These are phyloP conservation scores for Nyctibius bracteatus DNA, from an alignment of 2,113 vertebrate genomes.

Conservation along the genomic window DNA sequence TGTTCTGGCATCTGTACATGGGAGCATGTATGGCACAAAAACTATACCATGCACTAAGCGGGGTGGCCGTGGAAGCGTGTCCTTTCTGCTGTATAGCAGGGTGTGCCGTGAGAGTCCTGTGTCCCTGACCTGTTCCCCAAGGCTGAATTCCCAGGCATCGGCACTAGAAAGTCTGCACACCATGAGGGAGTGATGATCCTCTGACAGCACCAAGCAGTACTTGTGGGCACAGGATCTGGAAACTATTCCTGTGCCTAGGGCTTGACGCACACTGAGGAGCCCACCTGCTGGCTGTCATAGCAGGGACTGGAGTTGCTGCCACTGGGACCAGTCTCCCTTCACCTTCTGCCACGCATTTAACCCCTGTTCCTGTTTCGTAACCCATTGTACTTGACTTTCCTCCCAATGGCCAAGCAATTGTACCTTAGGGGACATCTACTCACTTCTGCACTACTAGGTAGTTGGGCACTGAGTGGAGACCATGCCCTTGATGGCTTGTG, in stretches of 20 bases:
- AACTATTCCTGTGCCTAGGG: not conserved
- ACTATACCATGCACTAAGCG: fast-evolving
- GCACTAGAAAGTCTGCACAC: not conserved
- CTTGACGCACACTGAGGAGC: not conserved
- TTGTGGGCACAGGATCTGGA: not conserved
- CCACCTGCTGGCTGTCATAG: not conserved
- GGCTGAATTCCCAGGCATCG: not conserved
- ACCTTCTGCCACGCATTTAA: not conserved
- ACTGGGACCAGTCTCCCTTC: not conserved
- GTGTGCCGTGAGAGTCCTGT: not conserved
- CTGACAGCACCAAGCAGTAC: not conserved
- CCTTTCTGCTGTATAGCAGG: not conserved
- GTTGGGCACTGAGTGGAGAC: not conserved
- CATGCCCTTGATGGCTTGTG: not conserved
- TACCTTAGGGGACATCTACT: not conserved
- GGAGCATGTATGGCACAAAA: not conserved
- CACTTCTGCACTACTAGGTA: not conserved
- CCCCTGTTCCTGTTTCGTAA: not conserved
- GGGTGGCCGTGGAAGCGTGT: not conserved
- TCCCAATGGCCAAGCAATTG: not conserved
- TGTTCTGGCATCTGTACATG: not conserved
- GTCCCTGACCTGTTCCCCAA: not conserved
- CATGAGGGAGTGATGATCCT: not conserved
- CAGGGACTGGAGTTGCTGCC: not conserved
- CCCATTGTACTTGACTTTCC: not conserved